Evolutionary conservation across 2,797 vertebrate species (phyloP), one percentile per base, ranked within the genome.

Genomic region (Sebastes hubbsi): DNA sequence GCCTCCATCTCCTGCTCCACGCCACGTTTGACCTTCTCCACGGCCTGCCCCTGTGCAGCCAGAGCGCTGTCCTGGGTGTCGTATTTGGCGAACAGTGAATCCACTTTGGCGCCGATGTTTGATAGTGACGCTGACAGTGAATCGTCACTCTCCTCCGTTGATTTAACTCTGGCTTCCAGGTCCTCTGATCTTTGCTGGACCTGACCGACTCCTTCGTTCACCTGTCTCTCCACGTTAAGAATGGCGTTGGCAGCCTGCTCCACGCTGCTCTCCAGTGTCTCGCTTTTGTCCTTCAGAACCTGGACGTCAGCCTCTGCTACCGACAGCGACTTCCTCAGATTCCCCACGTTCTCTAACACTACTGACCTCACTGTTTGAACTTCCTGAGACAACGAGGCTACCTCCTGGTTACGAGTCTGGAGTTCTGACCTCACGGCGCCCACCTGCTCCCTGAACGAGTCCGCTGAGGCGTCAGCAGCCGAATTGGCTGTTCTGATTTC

Each of bases 341-440:
- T 81, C 66, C 95, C 91, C 29, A 94, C 87, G 64, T 86, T 93
- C 80, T 94, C 97, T 86, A 29, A 95, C 0, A 97, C 89, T 3
- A 93, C 92, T 25, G 95, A 93, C 92, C 97, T 96, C 87, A 98
- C 94, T 1, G 92, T 89, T 71, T 96, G 94, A 0, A 99, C 94
- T 78, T 98, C 97, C 89, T 96, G 90, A 25, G 96, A 97, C 87
- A 99, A 88, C 0, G 95, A 97, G 32, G 94, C 93, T 18, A 99
- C 96, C 81, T 99, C 98, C 74, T 92, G 92, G 89, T 98, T 97
- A 86, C 97, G 97, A 0, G 97, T 98, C 86, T 98, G 97, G 16
- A 99, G 96, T 81, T 99, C 97, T 0, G 95, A 91, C 77, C 97
- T 95, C 89, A 99, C 96, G 1, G 95, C 74, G 14, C 94, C 87